Base-by-base conservation (phyloP, 2,888 invertebrate genomes). In the Callinectes sapidus region DNA sequence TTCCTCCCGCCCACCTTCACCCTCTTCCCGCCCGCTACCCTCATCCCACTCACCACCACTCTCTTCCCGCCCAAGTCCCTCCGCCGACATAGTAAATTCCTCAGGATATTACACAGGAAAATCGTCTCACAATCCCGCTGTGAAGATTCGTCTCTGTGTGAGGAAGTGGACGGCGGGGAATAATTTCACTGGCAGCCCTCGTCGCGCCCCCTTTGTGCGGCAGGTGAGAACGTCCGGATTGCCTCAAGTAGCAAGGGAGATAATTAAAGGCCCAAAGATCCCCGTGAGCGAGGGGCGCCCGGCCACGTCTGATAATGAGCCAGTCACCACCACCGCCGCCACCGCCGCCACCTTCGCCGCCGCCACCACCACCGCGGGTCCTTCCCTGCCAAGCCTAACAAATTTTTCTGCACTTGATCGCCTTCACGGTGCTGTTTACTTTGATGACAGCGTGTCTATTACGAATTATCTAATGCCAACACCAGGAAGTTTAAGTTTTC, bases 161-260 rank as follows among this genome's bases (percentile, higher is more conserved):
- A 71, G 71, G 71, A 71, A 71, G 71, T 71, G 71, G 71, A 71
- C 71, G 71, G n/a, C 81, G 35, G 32, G 81, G 35, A 32, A 81
- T 81, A 81, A 81, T 35, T 35, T 35, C 81, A 35, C 81, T 35
- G 14, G 35, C 81, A 32, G 81, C 81, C 35, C 81, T 81, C 81
- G 81, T 81, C 81, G 1, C 81, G 18, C 16, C 81, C 81, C 81
- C 81, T 81, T 35, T 81, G 81, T 81, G 81, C 35, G 81, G 14
- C 35, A 81, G 81, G 81, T 81, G 81, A 81, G n/a, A 35, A 81
- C 32, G 81, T 81, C 81, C 35, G 16, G 81, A 81, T 32, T 35
- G 35, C 81, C 81, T n/a, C 35, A 81, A 81, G 81, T 81, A 81
- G 81, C 81, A 35, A 81, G 81, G 81, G 81, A 81, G 81, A 81